Percentiles rank a stretch among this genome's conserved stretches.
Conservation (phyloP, 2,113 vertebrate species). For the Muntiacus reevesi region DNA sequence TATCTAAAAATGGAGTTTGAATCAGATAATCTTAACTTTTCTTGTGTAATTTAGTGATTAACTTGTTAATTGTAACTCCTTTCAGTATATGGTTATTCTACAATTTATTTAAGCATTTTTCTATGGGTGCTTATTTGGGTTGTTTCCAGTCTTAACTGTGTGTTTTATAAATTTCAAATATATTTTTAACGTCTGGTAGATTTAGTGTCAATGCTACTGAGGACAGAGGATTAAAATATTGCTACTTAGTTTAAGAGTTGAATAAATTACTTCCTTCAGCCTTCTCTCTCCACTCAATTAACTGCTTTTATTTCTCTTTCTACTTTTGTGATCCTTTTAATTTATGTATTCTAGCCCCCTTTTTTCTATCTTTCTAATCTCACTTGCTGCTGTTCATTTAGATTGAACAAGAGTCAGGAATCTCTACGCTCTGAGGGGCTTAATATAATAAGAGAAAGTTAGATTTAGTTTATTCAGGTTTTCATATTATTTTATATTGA, state of each 20-base stretch:
- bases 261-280: background rate
- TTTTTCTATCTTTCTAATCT: background rate
- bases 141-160: background rate
- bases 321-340: background rate
- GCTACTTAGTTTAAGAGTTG: background rate
- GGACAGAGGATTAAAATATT: constrained; percentile 24
- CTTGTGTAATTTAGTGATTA: background rate
- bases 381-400: background rate
- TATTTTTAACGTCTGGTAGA: background rate
- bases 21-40: background rate
- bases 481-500: background rate
- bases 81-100: background rate
- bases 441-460: background rate
- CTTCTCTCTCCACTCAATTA: background rate
- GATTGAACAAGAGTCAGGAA: background rate
- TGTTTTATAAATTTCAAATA: background rate
- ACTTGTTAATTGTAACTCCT: background rate
- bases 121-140: background rate
- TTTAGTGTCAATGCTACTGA: background rate
- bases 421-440: background rate
- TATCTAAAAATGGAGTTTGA: background rate
- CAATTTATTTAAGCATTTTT: background rate
- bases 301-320: background rate
- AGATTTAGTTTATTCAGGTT: background rate
- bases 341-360: background rate